Evolutionary conservation across 2,888 invertebrate genomes (phyloP), one percentile per base, ranked within the genome.

Genomic region (Drosophila cognata): DNA sequence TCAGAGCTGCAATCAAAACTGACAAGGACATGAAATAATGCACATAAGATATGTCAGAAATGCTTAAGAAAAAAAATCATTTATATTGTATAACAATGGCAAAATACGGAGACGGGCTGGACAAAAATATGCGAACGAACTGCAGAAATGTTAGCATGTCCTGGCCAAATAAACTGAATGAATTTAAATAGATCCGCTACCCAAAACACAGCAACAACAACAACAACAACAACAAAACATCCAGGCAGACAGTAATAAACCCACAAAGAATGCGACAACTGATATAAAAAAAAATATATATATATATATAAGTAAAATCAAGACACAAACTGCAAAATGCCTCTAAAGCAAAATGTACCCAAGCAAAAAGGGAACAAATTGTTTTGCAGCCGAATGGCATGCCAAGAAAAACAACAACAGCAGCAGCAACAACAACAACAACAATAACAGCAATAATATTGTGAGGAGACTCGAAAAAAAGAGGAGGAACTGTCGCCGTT

Each of bases 21-120:
- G 71, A 62, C 74, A 80, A 66, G 48, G 55, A 70, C 66, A 68
- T 69, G 58, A 84, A 84, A 85, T 89, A 85, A 79, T 88, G 67
- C 77, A 88, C 87, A 81, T 73, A 74, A 89, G 89, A 84, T 81
- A 85, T 88, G 82, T 77, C 85, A 70, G 74, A 84, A 80, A 87
- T 89, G 71, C 38, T 38, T 53, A 29, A 25, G 33, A 57, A 46
- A 46, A 46, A 46, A 28, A 28, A 29, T 38, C 4, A 16, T 18
- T 29, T 46, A 29, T n/a, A 36, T 56, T 41, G 1, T 38, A n/a
- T 25, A 33, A 56, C 29, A 57, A 41, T 43, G 21, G 18, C 28
- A 29, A 38, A 38, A 61, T 51, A 29, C 52, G 29, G 51, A 48
- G 35, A 41, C 31, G 28, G 31, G 10, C n/a, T 21, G 46, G 57